phyloP scores from a whole-genome alignment of 2,113 vertebrate species.

The Oplegnathus fasciatus region DNA sequence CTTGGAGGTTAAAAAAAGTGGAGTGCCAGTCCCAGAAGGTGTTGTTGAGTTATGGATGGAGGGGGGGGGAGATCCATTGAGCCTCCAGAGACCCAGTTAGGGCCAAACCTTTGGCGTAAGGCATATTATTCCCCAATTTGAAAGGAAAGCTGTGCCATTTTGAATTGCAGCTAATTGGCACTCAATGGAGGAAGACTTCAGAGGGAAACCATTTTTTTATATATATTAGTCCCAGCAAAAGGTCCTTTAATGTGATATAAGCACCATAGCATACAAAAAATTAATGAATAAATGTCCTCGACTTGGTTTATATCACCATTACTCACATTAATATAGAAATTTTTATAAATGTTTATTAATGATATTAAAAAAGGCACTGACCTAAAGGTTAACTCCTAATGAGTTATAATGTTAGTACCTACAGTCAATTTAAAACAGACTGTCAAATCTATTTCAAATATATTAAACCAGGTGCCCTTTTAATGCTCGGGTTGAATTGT shows the following conservation, averaged over 20 bases:
- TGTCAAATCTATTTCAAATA: constrained; percentile 19
- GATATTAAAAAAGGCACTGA: constrained; percentile 25
- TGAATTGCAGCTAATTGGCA: constrained; percentile 79
- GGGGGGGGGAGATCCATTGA: constrained; percentile 48
- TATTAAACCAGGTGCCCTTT: constrained; percentile 22
- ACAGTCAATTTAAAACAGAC: constrained; percentile 17
- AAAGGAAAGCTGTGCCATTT: constrained; percentile 79
- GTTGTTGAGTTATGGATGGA: constrained; percentile 83
- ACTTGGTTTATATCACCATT: constrained; percentile 18
- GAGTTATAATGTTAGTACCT: constrained; percentile 2
- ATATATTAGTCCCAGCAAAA: constrained; percentile 36
- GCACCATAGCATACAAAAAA: constrained; percentile 10
- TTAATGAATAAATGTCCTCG: constrained; percentile 21
- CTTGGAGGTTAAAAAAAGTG: constrained; percentile 87
- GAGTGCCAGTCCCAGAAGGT: constrained; percentile 90
- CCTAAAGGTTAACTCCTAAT: constrained; percentile 24
- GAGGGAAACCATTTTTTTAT: constrained; percentile 49
- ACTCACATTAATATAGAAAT: constrained; percentile 6
- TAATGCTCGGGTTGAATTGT: neutral
- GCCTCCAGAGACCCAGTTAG: constrained; percentile 80
- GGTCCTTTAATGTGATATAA: constrained; percentile 42
- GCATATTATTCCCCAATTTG: constrained; percentile 76
- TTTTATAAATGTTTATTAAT: constrained; percentile 1
- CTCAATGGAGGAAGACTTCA: constrained; percentile 55
- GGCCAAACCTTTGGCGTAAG: constrained; percentile 75